Evolutionary conservation across 2,113 vertebrate species (phyloP), one percentile per base, ranked within the genome.

Genomic region (Emydocephalus ijimae): DNA sequence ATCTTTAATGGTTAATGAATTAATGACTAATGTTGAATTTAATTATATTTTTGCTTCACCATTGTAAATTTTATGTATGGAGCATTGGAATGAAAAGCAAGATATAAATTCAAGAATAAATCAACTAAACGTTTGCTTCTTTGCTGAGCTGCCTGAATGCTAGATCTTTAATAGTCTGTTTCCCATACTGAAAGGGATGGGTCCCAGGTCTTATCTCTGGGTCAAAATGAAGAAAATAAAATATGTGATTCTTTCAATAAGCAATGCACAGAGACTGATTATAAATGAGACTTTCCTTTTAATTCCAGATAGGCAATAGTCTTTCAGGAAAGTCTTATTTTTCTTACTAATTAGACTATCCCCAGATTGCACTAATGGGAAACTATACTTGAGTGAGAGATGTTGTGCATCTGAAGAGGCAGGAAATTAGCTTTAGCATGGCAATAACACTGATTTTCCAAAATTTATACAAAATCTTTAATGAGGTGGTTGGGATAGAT

Each of bases 371-470:
- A 91, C 90, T 94, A 92, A 92, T 88, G 92, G 90, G 69, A 94
- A 74, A 54, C 87, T 24, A 23, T 12, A 20, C 91, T 95, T 93
- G 89, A 90, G 93, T 85, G 93, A 48, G 86, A 91, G 91, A 95
- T 95, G 92, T 88, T 96, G 94, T 87, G 56, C 92, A 95, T 95
- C 94, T 95, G 94, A 96, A 93, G 93, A 96, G 88, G n/a, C n/a
- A 94, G 91, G 95, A 95, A 95, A 94, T 97, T 96, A 95, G 91
- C 15, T 91, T 87, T 3, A 95, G 94, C 92, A 92, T 12, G 34
- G n/a, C 87, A 91, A 55, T 87, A 88, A 94, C 95, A 85, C 92
- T 52, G 90, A 94, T 90, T 50, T 96, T 96, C 95, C 89, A 91
- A 94, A 95, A 91, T 95, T 94, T 95, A 26, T 85, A 92, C 96